Evolutionary conservation across 2,797 vertebrate genomes (phyloP).

Genomic region (Pantherophis vulpinus): DNA sequence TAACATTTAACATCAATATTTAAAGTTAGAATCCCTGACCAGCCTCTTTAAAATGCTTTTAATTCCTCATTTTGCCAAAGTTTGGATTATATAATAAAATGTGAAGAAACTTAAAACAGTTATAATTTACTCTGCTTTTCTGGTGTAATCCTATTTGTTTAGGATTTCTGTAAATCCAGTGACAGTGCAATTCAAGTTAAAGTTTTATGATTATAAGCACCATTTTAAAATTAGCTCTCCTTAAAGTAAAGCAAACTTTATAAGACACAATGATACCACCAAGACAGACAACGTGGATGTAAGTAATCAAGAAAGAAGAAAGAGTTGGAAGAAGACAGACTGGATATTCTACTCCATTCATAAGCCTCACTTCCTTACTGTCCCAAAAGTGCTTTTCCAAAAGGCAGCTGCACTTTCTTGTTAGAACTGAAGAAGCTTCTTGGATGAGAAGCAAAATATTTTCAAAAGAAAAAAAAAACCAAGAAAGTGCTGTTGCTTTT

Average conservation of each 20-base stretch:
- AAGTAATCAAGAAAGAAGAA: neutral
- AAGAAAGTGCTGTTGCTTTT: neutral
- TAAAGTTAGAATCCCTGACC: neutral
- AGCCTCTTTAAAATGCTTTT: neutral
- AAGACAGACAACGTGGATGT: neutral
- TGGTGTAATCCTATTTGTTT: neutral
- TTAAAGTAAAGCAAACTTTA: neutral
- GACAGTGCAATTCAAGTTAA: neutral
- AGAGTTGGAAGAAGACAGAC: neutral
- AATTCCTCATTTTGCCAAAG: neutral
- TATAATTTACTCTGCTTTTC: neutral
- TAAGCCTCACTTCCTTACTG: neutral
- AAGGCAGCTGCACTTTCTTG: neutral
- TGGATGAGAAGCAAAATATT: neutral
- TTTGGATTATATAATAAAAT: neutral
- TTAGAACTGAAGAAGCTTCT: neutral
- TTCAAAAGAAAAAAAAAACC: neutral
- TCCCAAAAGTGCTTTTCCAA: neutral
- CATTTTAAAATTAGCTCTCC: neutral
- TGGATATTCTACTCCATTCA: neutral
- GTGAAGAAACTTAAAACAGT: neutral
- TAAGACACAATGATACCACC: neutral
- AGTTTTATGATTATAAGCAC: neutral
- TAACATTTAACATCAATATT: constrained; percentile 18
- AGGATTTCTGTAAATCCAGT: neutral